Conservation (phyloP, 2,797 vertebrate genomes). For the Propithecus perrieri region DNA sequence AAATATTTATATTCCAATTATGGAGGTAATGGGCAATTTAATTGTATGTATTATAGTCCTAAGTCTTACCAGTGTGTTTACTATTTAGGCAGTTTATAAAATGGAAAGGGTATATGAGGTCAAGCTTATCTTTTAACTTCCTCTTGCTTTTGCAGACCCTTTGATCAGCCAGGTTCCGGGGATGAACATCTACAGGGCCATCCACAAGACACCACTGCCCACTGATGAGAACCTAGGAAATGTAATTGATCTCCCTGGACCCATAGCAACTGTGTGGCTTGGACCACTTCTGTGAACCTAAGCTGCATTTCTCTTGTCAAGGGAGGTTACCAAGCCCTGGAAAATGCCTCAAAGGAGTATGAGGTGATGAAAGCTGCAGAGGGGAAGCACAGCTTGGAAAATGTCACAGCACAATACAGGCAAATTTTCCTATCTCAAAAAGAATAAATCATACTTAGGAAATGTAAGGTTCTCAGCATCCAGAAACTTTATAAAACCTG, state of each 20-base stretch:
- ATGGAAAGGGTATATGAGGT: constrained; percentile 44
- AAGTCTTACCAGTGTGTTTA: constrained; percentile 50
- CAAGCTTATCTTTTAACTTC: constrained; percentile 53
- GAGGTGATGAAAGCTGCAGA: constrained; percentile 74
- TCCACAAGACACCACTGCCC: constrained; percentile 45
- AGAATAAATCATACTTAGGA: constrained; percentile 72
- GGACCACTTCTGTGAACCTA: constrained; percentile 59
- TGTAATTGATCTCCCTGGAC: constrained; percentile 74
- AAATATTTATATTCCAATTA: constrained; percentile 59
- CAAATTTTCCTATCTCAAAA: constrained; percentile 71
- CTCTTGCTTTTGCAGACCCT: constrained; percentile 10
- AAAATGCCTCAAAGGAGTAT: constrained; percentile 73
- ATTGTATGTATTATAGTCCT: constrained; percentile 71
- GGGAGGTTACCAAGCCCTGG: constrained; percentile 59
- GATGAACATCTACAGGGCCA: constrained; percentile 36
- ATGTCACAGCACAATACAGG: constrained; percentile 77
- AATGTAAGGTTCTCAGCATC: constrained; percentile 54
- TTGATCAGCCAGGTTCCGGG: not conserved
- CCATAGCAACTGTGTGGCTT: constrained; percentile 64
- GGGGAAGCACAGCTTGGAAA: constrained; percentile 70
- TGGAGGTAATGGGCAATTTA: constrained; percentile 76
- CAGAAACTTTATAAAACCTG: not conserved
- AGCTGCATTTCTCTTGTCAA: constrained; percentile 67
- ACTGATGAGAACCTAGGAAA: constrained; percentile 72
- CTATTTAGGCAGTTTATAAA: constrained; percentile 61